Percentiles rank a stretch among this genome's conserved stretches.
phyloP scores from a whole-genome alignment of 2,113 vertebrate genomes.

The Gasterosteus aculeatus region DNA sequence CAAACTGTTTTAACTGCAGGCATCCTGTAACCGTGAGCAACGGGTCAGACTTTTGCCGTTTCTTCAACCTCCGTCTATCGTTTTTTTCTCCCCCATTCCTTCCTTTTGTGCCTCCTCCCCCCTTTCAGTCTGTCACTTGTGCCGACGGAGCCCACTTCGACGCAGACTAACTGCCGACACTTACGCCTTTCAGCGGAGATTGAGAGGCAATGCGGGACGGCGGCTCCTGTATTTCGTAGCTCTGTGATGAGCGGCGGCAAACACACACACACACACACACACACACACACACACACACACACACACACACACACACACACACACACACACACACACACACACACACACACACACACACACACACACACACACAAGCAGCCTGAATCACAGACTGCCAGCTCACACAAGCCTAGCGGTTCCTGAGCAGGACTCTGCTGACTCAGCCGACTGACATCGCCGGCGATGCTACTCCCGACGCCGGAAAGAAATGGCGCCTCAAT shows the following conservation, averaged over 20 bases:
- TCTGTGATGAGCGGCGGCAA: conserved; percentile 45
- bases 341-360: conserved; percentile 5
- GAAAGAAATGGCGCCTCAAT: conserved; percentile 16
- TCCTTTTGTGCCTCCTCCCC: background rate
- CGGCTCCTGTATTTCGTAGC: conserved; percentile 44
- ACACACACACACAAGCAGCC: conserved; percentile 17
- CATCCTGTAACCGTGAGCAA: background rate
- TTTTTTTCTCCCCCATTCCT: background rate
- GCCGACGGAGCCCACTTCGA: conserved; percentile 29
- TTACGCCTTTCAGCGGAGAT: conserved; percentile 60
- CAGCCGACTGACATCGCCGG: conserved; percentile 37
- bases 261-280: conserved; percentile 5
- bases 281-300: background rate
- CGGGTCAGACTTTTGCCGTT: background rate
- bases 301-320: conserved; percentile 1
- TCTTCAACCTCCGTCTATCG: background rate
- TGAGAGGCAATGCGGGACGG: conserved; percentile 46
- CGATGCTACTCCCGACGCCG: background rate
- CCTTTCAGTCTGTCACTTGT: conserved; percentile 43
- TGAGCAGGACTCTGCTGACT: conserved; percentile 46
- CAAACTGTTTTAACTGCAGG: too few relatives aligned
- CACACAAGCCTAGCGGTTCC: conserved; percentile 39
- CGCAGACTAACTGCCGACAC: conserved; percentile 66
- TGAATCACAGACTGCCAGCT: conserved; percentile 49
- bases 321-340: conserved; percentile 7